phyloP scores from a whole-genome alignment of 2,888 invertebrate species.

The Clistopyga incitator region DNA sequence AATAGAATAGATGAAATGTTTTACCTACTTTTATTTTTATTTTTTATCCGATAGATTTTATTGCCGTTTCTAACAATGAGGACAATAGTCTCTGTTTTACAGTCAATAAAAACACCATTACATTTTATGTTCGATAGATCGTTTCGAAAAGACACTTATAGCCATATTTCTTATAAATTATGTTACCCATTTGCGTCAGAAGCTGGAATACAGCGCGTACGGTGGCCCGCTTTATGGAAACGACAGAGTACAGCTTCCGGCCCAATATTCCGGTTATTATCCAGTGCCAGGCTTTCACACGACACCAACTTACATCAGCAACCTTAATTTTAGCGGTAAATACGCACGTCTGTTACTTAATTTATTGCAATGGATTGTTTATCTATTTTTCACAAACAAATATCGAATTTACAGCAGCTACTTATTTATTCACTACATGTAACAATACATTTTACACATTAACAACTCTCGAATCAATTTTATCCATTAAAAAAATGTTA shows the following conservation, averaged over 20 bases:
- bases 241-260: constrained; percentile 81
- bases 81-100: background rate
- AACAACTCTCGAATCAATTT: no score
- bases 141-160: background rate
- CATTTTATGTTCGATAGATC: background rate
- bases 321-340: constrained; percentile 80
- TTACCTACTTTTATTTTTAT: no score
- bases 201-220: constrained; percentile 82
- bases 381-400: background rate
- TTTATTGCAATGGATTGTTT: background rate
- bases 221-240: constrained; percentile 80
- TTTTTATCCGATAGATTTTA: background rate
- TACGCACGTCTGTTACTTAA: background rate
- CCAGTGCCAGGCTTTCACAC: constrained; percentile 82
- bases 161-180: background rate
- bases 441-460: no score
- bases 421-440: background rate
- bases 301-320: constrained; percentile 81
- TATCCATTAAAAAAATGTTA: no score
- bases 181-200: constrained; percentile 71
- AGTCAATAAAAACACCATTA: background rate
- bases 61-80: background rate
- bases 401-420: background rate
- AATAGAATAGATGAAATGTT: no score
- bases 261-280: constrained; percentile 82